phyloP scores from a whole-genome alignment of 2,113 vertebrate genomes.

The Girardinichthys multiradiatus region DNA sequence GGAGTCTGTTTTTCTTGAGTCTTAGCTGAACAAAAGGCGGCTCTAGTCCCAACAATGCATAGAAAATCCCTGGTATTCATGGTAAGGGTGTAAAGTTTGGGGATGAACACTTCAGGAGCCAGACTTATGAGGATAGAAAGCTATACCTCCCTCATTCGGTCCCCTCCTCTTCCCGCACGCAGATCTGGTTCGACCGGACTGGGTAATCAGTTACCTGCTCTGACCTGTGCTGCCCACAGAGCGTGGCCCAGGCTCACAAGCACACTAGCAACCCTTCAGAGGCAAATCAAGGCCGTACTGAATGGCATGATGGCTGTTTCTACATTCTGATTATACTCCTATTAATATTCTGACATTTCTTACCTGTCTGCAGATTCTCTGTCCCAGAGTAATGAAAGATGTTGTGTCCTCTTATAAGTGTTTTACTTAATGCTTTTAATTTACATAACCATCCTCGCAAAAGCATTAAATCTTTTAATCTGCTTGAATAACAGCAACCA shows the following conservation, averaged over 20 bases:
- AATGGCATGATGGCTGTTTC: neutral
- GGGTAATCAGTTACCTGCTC: slow-evolving; percentile 81
- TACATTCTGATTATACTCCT: neutral
- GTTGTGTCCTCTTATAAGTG: neutral
- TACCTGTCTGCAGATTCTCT: no score
- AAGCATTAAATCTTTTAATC: no score
- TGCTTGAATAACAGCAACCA: no score
- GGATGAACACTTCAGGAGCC: slow-evolving; percentile 45
- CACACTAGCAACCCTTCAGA: slow-evolving; percentile 8
- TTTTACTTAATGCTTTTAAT: neutral
- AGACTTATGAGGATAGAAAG: slow-evolving; percentile 55
- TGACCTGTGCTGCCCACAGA: slow-evolving; percentile 52
- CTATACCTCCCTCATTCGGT: slow-evolving; percentile 21
- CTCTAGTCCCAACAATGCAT: slow-evolving; percentile 47
- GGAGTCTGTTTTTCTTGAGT: slow-evolving; percentile 57
- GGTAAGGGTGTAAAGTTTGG: slow-evolving; percentile 61
- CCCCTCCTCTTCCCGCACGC: slow-evolving; percentile 51
- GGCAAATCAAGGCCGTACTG: slow-evolving; percentile 3
- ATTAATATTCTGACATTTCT: neutral
- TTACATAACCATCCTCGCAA: no score
- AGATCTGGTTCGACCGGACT: slow-evolving; percentile 68
- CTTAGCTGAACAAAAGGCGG: slow-evolving; percentile 55
- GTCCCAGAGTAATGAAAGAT: neutral
- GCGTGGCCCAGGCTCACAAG: slow-evolving; percentile 23
- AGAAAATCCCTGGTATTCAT: slow-evolving; percentile 61